These are phyloP conservation scores for Harpalus rubripes DNA, from an alignment of 2,888 invertebrate species.

Conservation along the genomic window DNA sequence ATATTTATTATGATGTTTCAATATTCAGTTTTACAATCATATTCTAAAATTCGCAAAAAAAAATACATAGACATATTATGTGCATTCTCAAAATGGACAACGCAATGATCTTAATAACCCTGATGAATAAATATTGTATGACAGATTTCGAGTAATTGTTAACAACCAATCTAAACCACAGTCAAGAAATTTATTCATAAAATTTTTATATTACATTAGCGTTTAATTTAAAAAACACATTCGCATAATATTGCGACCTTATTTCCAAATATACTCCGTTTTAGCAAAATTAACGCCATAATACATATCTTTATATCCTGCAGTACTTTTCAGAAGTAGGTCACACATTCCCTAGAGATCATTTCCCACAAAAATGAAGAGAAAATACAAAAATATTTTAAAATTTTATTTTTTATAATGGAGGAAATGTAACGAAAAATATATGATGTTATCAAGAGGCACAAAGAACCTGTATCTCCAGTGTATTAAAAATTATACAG, in stretches of 20 bases:
- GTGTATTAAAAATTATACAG: constrained; percentile 1
- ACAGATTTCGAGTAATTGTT: too few relatives aligned
- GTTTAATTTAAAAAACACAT: neutral
- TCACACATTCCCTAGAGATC: neutral
- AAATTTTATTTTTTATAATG: neutral
- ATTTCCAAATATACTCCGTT: neutral
- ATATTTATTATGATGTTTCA: too few relatives aligned
- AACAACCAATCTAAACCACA: too few relatives aligned
- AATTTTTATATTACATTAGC: too few relatives aligned
- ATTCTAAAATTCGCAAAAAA: too few relatives aligned
- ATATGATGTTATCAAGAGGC: neutral
- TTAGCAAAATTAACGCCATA: neutral
- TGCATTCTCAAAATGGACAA: too few relatives aligned
- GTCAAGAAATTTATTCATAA: too few relatives aligned
- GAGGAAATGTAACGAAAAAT: neutral
- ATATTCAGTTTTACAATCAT: too few relatives aligned
- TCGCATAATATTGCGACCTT: neutral
- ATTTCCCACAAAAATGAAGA: neutral
- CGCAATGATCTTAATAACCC: too few relatives aligned
- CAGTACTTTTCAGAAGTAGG: neutral
- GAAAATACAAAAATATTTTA: constrained; percentile 3
- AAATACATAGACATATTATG: too few relatives aligned
- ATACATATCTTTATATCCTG: constrained; percentile 2
- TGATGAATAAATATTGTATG: too few relatives aligned
- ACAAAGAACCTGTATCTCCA: neutral